phyloP scores from a whole-genome alignment of 2,113 vertebrate genomes.

The Gasterosteus nipponicus region DNA sequence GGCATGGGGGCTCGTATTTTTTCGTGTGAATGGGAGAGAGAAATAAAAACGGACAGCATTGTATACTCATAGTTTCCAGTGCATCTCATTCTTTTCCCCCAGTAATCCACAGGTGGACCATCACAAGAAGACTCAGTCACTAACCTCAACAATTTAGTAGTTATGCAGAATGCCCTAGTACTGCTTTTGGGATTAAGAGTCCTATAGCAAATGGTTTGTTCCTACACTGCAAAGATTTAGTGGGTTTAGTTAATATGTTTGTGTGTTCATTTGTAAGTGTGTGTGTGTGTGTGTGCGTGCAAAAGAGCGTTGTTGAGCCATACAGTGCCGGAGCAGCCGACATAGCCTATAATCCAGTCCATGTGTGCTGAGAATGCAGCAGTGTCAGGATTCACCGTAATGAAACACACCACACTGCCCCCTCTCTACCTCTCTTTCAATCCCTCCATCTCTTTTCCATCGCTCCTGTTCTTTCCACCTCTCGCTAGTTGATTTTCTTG shows the following conservation, averaged over 20 bases:
- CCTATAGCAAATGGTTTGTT: slow-evolving; percentile 61
- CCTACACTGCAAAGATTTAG: slow-evolving; percentile 39
- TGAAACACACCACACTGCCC: slow-evolving; percentile 80
- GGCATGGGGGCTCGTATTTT: slow-evolving; percentile 36
- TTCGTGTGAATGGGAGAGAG: slow-evolving; percentile 39
- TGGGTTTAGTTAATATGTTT: slow-evolving; percentile 57
- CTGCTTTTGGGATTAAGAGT: slow-evolving; percentile 67
- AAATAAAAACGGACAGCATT: slow-evolving; percentile 42
- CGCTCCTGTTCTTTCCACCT: slow-evolving; percentile 60
- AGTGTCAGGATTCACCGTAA: slow-evolving; percentile 81
- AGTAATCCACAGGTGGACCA: slow-evolving; percentile 79
- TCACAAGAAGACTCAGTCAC: slow-evolving; percentile 68
- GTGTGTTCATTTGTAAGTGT: slow-evolving; percentile 25
- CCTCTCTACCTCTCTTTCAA: slow-evolving; percentile 73
- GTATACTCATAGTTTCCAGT: slow-evolving; percentile 72
- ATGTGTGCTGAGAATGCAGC: slow-evolving; percentile 81
- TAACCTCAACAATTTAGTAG: slow-evolving; percentile 69
- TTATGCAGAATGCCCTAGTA: slow-evolving; percentile 55
- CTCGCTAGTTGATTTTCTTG: slow-evolving; percentile 32
- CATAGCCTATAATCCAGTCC: slow-evolving; percentile 79
- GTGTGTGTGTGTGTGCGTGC: slow-evolving; percentile 36
- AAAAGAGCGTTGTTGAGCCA: slow-evolving; percentile 61
- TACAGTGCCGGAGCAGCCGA: slow-evolving; percentile 67
- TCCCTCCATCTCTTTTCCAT: slow-evolving; percentile 60
- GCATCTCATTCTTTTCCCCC: slow-evolving; percentile 63